Evolutionary conservation across 2,113 vertebrate species (phyloP), one percentile per base, ranked within the genome.

Genomic region (Cacatua alba): DNA sequence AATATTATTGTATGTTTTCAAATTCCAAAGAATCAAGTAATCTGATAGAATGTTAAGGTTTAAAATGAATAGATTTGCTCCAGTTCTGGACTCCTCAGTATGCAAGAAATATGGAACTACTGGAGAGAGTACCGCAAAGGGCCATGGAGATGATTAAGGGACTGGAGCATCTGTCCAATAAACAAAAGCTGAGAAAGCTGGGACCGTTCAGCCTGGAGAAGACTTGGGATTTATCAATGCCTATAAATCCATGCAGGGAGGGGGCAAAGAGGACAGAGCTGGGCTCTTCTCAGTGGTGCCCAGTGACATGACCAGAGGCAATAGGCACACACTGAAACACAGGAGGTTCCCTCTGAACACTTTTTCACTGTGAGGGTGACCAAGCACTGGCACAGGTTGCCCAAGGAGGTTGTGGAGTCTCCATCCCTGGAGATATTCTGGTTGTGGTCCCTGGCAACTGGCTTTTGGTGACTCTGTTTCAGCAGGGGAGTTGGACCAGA

Each of bases 361-460:
- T n/a, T 94, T 39, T 51, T 46, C 14, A 35, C 6, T 46, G 7
- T 48, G 49, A 35, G 19, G 5, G 29, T 81, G 46, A 48, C 60
- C 0, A 1, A 91, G 35, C 28, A 48, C 44, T 62, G 68, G 3
- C 35, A 78, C 37, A 51, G 21, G 21, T 28, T 69, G 25, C 1
- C 17, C 23, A 11, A 43, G 4, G 10, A 16, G 14, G 21, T 16
- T 35, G 57, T 4, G 14, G 33, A 57, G 15, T 46, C 33, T 68
- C n/a, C 31, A 1, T 60, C 17, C 44, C 15, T 41, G 20, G 33
- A 91, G 33, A 33, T 55, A 57, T 0, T 43, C 24, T 67, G 28
- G n/a, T 12, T 8, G 2, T 5, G 9, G 28, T 19, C 17, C 33
- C 31, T 43, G 43, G 25, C 52, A 68, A 1, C n/a, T 0, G 1